Percentiles rank a stretch among this genome's conserved stretches.
These are phyloP conservation scores for Procambarus clarkii DNA, from an alignment of 1,140 invertebrate species.

Conservation along the genomic window DNA sequence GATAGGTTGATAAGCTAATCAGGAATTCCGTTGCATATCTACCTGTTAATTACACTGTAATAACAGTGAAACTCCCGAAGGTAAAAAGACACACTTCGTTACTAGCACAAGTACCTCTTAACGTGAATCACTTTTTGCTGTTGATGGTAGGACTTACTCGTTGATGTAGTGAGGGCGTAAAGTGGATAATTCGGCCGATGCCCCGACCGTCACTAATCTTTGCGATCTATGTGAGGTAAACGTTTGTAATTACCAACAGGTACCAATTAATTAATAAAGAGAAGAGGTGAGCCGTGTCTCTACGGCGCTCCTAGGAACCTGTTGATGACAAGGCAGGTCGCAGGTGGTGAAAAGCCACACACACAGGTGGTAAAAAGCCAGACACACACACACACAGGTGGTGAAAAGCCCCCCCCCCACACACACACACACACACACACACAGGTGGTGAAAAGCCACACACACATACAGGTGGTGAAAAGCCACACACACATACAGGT, in stretches of 20 bases:
- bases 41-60: slow-evolving; percentile 1
- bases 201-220: background rate
- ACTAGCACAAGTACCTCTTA: background rate
- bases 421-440: too few relatives aligned
- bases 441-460: too few relatives aligned
- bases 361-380: too few relatives aligned
- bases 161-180: background rate
- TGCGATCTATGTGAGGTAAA: slow-evolving; percentile 1
- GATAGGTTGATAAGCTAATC: background rate
- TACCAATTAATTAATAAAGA: slow-evolving; percentile 14
- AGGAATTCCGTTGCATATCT: background rate
- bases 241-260: background rate
- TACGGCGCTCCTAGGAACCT: background rate
- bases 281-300: background rate
- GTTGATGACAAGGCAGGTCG: background rate
- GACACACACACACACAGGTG: too few relatives aligned
- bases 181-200: background rate
- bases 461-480: too few relatives aligned
- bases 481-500: too few relatives aligned
- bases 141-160: background rate
- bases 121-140: background rate
- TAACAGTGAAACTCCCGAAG: background rate
- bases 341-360: too few relatives aligned
- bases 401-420: too few relatives aligned
- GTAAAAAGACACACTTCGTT: background rate